Evolutionary conservation across 2,797 vertebrate genomes (phyloP).

Genomic region (Podarcis lilfordi): DNA sequence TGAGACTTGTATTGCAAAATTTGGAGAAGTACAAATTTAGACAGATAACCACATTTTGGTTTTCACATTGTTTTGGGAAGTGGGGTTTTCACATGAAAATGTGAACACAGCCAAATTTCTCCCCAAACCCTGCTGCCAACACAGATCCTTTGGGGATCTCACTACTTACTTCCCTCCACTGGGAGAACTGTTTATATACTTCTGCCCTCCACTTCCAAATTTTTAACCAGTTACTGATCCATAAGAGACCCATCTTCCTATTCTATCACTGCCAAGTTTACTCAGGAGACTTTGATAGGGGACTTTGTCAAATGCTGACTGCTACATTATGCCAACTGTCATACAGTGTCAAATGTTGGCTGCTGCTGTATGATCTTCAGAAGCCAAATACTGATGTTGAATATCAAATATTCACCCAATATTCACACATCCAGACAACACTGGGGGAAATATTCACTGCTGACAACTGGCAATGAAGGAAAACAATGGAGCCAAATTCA

Average conservation of each 20-base stretch:
- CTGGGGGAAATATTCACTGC: background rate
- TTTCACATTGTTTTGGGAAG: too few relatives aligned
- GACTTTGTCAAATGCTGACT: background rate
- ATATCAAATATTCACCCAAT: background rate
- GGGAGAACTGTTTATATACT: too few relatives aligned
- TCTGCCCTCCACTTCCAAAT: too few relatives aligned
- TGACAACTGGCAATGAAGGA: background rate
- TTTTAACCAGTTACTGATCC: background rate
- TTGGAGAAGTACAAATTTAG: too few relatives aligned
- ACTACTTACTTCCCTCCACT: too few relatives aligned
- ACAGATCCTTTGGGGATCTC: too few relatives aligned
- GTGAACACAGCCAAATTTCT: too few relatives aligned
- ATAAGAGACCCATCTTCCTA: background rate
- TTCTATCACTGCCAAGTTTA: background rate
- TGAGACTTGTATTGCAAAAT: too few relatives aligned
- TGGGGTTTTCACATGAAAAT: too few relatives aligned
- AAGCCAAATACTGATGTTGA: background rate
- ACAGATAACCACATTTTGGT: too few relatives aligned
- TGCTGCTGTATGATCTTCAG: background rate
- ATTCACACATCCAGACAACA: background rate
- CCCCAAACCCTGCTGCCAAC: too few relatives aligned
- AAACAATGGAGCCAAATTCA: background rate
- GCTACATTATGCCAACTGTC: background rate
- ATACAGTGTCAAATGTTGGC: background rate
- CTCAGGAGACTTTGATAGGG: background rate